A percentile compares a stretch with the other conserved stretches of the same genome.
Evolutionary conservation across 2,797 vertebrate species (phyloP).

Genomic region (Gadopsis bispinosus): DNA sequence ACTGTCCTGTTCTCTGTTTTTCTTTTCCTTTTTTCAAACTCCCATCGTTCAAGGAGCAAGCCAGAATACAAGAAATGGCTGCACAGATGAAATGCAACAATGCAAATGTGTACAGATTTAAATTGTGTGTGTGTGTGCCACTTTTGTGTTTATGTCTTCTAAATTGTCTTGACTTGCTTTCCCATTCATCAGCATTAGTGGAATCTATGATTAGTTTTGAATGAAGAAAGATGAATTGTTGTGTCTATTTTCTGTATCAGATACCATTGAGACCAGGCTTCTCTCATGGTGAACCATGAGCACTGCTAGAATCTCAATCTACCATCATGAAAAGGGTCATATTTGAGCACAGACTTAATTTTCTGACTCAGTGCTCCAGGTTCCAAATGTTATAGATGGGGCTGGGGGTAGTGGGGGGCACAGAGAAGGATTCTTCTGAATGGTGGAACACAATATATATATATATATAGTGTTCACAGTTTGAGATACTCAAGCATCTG

Average conservation of each 20-base stretch:
- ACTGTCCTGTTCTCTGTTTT: slow-evolving; percentile 50
- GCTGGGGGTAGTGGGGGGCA: neutral
- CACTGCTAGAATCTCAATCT: slow-evolving; percentile 63
- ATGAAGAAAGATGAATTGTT: slow-evolving; percentile 47
- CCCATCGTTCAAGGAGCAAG: slow-evolving; percentile 12
- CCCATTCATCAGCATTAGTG: slow-evolving; percentile 47
- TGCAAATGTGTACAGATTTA: slow-evolving; percentile 1
- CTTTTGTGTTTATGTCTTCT: neutral
- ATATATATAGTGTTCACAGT: neutral
- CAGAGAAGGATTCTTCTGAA: slow-evolving; percentile 24
- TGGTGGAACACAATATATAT: slow-evolving; percentile 1
- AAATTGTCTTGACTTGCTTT: slow-evolving; percentile 1
- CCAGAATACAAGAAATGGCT: neutral
- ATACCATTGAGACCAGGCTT: slow-evolving; percentile 34
- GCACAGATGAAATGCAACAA: slow-evolving; percentile 1
- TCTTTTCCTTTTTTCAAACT: slow-evolving; percentile 7
- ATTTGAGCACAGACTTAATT: slow-evolving; percentile 70
- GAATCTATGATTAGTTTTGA: slow-evolving; percentile 56
- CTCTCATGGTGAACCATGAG: slow-evolving; percentile 46
- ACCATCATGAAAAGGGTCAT: slow-evolving; percentile 60
- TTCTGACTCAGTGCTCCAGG: slow-evolving; percentile 69
- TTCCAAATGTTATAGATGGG: slow-evolving; percentile 47
- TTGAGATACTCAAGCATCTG: neutral
- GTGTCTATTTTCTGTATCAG: slow-evolving; percentile 34
- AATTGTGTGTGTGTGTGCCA: slow-evolving; percentile 3